phyloP scores from a whole-genome alignment of 1,140 invertebrate genomes.

The Megalonaias nervosa region DNA sequence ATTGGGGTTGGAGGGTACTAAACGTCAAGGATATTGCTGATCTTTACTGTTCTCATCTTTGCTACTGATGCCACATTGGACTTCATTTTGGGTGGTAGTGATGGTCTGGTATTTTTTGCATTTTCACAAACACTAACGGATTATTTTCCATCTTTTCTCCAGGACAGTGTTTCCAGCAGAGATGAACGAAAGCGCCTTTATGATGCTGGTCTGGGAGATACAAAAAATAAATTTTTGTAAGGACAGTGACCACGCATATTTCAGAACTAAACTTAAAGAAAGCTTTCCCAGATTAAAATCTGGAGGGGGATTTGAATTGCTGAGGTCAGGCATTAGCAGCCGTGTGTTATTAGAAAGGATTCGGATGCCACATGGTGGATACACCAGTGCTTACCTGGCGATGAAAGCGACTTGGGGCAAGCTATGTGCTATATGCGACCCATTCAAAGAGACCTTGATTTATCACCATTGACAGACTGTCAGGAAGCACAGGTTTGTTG shows the following conservation, averaged over 20 bases:
- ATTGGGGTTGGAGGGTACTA: no score
- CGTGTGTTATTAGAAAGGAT: slow-evolving; percentile 19
- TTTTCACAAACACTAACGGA: neutral
- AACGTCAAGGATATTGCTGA: no score
- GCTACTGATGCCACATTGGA: no score
- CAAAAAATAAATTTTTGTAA: slow-evolving; percentile 17
- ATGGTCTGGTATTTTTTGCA: neutral
- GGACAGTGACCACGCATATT: slow-evolving; percentile 7
- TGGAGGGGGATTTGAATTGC: slow-evolving; percentile 19
- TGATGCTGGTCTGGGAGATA: slow-evolving; percentile 9
- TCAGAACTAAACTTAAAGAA: slow-evolving; percentile 16
- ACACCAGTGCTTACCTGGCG: slow-evolving; percentile 10
- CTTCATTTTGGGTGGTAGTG: no score
- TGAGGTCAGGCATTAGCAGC: neutral
- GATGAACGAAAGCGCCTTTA: slow-evolving; percentile 13
- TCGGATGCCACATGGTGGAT: slow-evolving; percentile 14
- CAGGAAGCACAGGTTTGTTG: no score
- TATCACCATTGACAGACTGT: no score
- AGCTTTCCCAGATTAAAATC: slow-evolving; percentile 18
- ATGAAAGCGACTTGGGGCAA: slow-evolving; percentile 19
- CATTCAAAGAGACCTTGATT: neutral
- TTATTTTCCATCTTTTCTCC: neutral
- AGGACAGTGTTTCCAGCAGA: slow-evolving; percentile 6
- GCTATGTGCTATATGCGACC: slow-evolving; percentile 24
- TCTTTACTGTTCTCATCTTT: no score